Evolutionary conservation across 1,140 invertebrate genomes (phyloP).

Genomic region (Anastrepha obliqua): DNA sequence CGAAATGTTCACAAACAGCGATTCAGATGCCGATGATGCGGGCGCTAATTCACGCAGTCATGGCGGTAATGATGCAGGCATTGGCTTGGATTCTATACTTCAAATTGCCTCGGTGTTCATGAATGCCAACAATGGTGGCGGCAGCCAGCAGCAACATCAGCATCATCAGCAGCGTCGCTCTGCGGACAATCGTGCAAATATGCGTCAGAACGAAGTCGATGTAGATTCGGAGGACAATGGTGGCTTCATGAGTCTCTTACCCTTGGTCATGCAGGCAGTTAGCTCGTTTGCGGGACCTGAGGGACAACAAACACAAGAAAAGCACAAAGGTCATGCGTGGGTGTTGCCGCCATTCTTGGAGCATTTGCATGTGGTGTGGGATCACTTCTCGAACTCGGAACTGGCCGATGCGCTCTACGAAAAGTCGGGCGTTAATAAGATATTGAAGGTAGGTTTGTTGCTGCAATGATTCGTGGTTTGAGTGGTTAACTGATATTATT

Average conservation of each 20-base stretch:
- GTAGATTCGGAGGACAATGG: conserved; percentile 73
- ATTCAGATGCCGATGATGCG: conserved; percentile 63
- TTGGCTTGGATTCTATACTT: conserved; percentile 77
- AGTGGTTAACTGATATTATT: not conserved
- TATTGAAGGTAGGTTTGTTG: conserved; percentile 75
- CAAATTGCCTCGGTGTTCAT: conserved; percentile 79
- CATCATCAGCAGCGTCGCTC: conserved; percentile 66
- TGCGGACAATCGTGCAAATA: not conserved
- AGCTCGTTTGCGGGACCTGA: conserved; percentile 76
- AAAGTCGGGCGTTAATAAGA: conserved; percentile 81
- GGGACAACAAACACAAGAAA: conserved; percentile 76
- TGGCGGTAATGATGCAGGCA: conserved; percentile 61
- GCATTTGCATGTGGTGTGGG: conserved; percentile 84
- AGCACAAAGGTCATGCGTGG: conserved; percentile 82
- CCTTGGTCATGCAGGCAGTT: conserved; percentile 79
- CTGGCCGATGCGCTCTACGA: conserved; percentile 83
- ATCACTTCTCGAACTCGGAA: conserved; percentile 86
- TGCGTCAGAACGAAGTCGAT: not conserved
- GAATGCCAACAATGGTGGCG: conserved; percentile 70
- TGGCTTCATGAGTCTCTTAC: conserved; percentile 79
- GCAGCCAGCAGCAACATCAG: conserved; percentile 36
- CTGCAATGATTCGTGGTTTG: not conserved
- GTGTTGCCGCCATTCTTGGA: conserved; percentile 85
- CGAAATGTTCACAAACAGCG: conserved; percentile 74
- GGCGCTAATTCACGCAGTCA: conserved; percentile 55